These are phyloP conservation scores for Synergus gifuensis DNA, from an alignment of 2,888 invertebrate genomes.

Conservation along the genomic window DNA sequence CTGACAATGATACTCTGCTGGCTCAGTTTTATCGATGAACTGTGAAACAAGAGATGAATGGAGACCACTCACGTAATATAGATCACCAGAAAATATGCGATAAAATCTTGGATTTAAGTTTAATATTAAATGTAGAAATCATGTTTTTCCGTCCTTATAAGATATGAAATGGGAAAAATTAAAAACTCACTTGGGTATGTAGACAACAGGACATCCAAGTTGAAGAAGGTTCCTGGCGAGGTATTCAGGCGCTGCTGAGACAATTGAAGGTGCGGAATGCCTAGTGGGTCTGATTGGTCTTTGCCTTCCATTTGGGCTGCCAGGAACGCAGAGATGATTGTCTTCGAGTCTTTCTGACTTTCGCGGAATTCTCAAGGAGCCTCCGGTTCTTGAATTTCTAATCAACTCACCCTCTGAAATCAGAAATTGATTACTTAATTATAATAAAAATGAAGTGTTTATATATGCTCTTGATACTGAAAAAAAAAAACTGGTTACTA, in stretches of 20 bases:
- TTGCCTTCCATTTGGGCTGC: background rate
- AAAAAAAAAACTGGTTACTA: too few species aligned
- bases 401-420: conserved; percentile 68
- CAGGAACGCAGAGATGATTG: conserved; percentile 56
- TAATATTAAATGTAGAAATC: too few species aligned
- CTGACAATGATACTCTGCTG: conserved; percentile 32
- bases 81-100: background rate
- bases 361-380: conserved; percentile 65
- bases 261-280: conserved; percentile 61
- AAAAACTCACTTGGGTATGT: conserved; percentile 71
- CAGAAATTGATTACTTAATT: background rate
- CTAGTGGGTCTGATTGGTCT: conserved; percentile 57
- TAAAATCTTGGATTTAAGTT: background rate
- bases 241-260: conserved; percentile 70
- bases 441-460: background rate
- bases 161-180: background rate
- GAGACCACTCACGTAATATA: conserved; percentile 16
- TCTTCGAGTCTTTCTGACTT: conserved; percentile 49
- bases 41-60: conserved; percentile 24
- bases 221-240: conserved; percentile 72
- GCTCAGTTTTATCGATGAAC: conserved; percentile 39
- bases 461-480: too few species aligned
- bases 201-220: conserved; percentile 73
- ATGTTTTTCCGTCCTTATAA: background rate
- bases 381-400: conserved; percentile 62